Percentiles rank a stretch among this genome's conserved stretches.
Evolutionary conservation across 1,140 invertebrate species (phyloP).

Genomic region (Drosophila santomea): DNA sequence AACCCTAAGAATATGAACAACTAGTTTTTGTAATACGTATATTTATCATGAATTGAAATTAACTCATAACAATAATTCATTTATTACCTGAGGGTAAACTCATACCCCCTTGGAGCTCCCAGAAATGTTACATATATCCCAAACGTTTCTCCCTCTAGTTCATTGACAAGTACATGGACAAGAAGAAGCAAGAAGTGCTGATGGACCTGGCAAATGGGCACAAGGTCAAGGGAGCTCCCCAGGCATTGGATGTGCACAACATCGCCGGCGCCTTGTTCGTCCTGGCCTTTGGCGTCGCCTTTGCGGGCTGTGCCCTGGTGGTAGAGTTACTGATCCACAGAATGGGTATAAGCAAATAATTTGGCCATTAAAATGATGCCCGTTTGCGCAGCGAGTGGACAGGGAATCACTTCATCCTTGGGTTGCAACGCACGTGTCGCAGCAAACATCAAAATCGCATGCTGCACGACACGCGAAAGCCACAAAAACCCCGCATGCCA

Average conservation of each 20-base stretch:
- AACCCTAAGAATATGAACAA: too few species aligned
- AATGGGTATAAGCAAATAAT: slow-evolving; percentile 30
- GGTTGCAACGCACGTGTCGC: slow-evolving; percentile 32
- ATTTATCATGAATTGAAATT: too few species aligned
- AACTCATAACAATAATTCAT: too few species aligned
- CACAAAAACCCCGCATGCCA: slow-evolving; percentile 25
- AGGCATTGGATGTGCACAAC: slow-evolving; percentile 61
- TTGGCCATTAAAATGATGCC: slow-evolving; percentile 33
- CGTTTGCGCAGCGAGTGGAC: slow-evolving; percentile 6
- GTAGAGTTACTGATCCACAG: slow-evolving; percentile 35
- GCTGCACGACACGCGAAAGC: slow-evolving; percentile 39
- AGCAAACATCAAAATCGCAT: slow-evolving; percentile 51
- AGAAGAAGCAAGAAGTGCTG: slow-evolving; percentile 65
- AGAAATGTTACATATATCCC: too few species aligned
- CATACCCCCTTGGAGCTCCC: too few species aligned
- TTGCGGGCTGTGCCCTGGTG: slow-evolving; percentile 40
- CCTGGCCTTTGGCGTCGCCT: slow-evolving; percentile 65
- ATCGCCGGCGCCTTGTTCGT: slow-evolving; percentile 73
- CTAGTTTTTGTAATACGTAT: too few species aligned
- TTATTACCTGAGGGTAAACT: too few species aligned
- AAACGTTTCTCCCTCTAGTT: slow-evolving; percentile 12
- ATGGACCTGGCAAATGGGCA: slow-evolving; percentile 57
- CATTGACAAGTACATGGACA: slow-evolving; percentile 68
- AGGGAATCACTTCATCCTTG: slow-evolving; percentile 24
- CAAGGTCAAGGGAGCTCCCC: slow-evolving; percentile 59